Percentiles rank a stretch among this genome's conserved stretches.
Conservation (phyloP, 2,113 vertebrate species). For the Mixornis gularis region DNA sequence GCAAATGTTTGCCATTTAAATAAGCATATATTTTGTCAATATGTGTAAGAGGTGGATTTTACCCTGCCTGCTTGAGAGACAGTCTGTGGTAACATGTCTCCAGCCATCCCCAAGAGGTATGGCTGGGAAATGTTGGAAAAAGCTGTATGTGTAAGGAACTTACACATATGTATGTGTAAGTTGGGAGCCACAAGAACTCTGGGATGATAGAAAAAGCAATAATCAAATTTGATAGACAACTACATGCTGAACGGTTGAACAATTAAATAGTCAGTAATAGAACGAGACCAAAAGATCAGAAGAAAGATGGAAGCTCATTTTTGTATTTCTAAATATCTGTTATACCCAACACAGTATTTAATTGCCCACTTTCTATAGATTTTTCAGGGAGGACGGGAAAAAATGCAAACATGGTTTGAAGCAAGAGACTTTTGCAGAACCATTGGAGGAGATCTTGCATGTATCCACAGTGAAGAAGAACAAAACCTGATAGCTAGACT, state of each 20-base stretch:
- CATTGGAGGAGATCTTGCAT: conserved; percentile 84
- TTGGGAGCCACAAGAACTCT: not conserved
- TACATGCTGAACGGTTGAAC: not conserved
- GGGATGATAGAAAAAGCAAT: not conserved
- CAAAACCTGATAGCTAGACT: conserved; percentile 22
- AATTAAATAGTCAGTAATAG: not conserved
- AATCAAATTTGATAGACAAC: not conserved
- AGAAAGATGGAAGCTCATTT: not conserved
- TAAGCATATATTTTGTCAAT: not conserved
- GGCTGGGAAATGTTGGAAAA: not conserved
- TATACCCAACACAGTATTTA: not conserved
- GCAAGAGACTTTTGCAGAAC: conserved; percentile 82
- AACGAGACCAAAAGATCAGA: not conserved
- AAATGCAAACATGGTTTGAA: conserved; percentile 84
- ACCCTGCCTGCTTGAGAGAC: not conserved
- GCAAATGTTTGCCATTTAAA: not conserved
- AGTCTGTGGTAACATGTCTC: not conserved
- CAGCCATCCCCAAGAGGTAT: not conserved
- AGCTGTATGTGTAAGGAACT: not conserved
- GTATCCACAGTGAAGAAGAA: conserved; percentile 75
- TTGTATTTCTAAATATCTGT: not conserved
- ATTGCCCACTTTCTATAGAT: conserved; percentile 30
- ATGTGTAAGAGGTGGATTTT: not conserved
- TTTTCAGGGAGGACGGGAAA: conserved; percentile 49
- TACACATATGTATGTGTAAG: too few species aligned